Base-by-base conservation (phyloP, 2,797 vertebrate species). In the Diglossa cyanea region DNA sequence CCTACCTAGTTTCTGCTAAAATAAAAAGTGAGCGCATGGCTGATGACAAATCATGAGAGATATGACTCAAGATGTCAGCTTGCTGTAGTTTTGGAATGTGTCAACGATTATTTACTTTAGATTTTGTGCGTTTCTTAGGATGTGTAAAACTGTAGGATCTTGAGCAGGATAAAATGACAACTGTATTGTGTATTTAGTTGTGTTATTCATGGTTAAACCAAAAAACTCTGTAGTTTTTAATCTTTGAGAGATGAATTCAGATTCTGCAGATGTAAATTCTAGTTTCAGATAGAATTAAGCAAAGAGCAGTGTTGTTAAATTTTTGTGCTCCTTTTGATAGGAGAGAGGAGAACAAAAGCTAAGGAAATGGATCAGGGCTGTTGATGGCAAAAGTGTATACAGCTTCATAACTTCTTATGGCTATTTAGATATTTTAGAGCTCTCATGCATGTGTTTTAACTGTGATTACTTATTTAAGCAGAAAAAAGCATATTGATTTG, bases 11-110 rank as follows among this genome's bases (percentile, higher is more conserved):
- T 94, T 72, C 48, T 83, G 68, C 76, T 89, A 74, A 91, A 88
- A 94, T 83, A 73, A 92, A 90, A 88, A 87, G 17, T 42, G 84
- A 90, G 68, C 78, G 61, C 90, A 83, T 83, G 85, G 85, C 85
- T 94, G 72, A 53, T 93, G 87, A 80, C 65, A 95, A 68, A 90
- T 93, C 87, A 74, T 88, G 85, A 86, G 82, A 71, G 57, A 30
- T 31, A 79, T 94, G 94, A 96, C 78, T 96, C 94, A 95, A 71
- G 88, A 72, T 91, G 77, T 91, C 78, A 92, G 50, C 57, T 77
- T 50, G 70, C 84, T 80, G 47, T 67, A 62, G 90, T 81, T 91
- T 89, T 39, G 67, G 53, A 74, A 87, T 18, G 45, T 77, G 81
- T 79, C 74, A 62, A 39, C 74, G 31, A 71, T 2, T 0, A 45